Conservation (phyloP, 1,140 invertebrate species). For the Contarinia nasturtii region DNA sequence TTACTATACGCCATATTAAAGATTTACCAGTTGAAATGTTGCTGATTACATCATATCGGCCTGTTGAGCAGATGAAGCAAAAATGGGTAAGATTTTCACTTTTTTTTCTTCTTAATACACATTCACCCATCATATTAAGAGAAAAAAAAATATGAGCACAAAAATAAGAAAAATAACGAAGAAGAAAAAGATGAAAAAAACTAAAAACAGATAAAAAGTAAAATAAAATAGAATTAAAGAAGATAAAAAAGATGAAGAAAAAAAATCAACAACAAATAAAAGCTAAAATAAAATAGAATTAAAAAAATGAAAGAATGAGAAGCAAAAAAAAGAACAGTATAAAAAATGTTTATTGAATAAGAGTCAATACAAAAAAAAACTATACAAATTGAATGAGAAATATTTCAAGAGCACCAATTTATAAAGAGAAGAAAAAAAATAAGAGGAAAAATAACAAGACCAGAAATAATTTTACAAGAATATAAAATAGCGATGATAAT, state of each 20-base stretch:
- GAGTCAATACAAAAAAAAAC: not conserved
- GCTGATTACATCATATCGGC: not conserved
- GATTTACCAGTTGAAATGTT: too few relatives aligned
- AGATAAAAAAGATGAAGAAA: not conserved
- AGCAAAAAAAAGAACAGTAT: not conserved
- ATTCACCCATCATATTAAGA: not conserved
- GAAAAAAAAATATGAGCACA: not conserved
- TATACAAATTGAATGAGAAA: not conserved
- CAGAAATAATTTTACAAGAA: too few relatives aligned
- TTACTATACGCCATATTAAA: slow-evolving; percentile 1
- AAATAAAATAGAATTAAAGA: not conserved
- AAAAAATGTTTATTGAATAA: not conserved
- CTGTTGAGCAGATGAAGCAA: not conserved
- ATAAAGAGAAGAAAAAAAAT: too few relatives aligned
- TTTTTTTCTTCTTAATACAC: not conserved
- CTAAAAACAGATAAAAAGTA: not conserved
- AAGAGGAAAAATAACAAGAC: too few relatives aligned
- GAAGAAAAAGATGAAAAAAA: not conserved
- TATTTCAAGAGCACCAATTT: too few relatives aligned
- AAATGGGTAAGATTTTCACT: not conserved
- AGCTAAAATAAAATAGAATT: not conserved
- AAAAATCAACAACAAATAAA: not conserved
- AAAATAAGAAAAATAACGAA: not conserved
- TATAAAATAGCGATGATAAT: too few relatives aligned
- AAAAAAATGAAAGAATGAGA: not conserved